Conservation (phyloP, 2,797 vertebrate genomes). For the Acanthiza pusilla region DNA sequence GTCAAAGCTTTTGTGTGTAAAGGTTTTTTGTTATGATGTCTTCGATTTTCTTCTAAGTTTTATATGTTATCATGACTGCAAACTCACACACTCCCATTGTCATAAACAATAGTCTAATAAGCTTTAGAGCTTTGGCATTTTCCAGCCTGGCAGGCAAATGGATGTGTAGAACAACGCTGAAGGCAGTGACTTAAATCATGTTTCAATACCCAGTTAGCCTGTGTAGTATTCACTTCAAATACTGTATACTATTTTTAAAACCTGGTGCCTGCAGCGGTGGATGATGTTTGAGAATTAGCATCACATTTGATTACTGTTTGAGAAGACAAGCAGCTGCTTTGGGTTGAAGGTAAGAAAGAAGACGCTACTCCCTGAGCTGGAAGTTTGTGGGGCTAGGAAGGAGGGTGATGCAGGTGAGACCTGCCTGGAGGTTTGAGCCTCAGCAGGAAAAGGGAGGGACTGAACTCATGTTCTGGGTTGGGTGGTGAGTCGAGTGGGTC, state of each 20-base stretch:
- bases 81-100: neutral
- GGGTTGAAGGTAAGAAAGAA: neutral
- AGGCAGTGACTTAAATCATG: neutral
- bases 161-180: neutral
- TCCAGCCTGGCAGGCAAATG: neutral
- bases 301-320: neutral
- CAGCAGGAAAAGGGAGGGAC: neutral
- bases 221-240: neutral
- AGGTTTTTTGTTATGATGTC: neutral
- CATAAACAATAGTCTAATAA: neutral
- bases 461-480: neutral
- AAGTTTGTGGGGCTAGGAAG: neutral
- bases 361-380: neutral
- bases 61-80: neutral
- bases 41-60: constrained; percentile 9
- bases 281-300: neutral
- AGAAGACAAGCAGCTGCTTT: neutral
- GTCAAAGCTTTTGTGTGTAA: neutral
- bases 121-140: neutral
- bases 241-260: neutral
- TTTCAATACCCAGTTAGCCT: neutral
- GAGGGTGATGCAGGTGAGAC: neutral
- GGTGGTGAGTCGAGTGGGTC: neutral
- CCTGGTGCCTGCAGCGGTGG: neutral
- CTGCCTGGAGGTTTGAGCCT: neutral